Evolutionary conservation across 1,140 invertebrate species (phyloP), one percentile per base, ranked within the genome.

Genomic region (Lordiphosa collinella): DNA sequence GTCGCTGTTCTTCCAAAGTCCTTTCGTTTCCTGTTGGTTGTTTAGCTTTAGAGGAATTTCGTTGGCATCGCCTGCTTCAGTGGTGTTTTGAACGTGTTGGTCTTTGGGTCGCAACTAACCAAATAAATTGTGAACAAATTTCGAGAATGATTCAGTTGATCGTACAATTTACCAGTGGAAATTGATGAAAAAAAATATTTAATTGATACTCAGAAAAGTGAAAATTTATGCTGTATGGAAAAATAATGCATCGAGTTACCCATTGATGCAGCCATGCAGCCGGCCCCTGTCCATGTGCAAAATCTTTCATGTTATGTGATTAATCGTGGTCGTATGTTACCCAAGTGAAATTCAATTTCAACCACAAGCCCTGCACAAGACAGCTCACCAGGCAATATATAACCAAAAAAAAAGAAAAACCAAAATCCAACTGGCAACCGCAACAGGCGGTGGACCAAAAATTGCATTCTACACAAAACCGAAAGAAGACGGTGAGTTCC

Each of bases 321-420:
- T 80, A 80, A 72, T 82, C 58, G 76, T 76, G 76, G 56, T 76
- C 63, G 67, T 80, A 74, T 80, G 70, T 79, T 74, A 65, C 57
- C 60, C 51, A 71, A 80, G 72, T 76, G 76, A 76, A 76, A 76
- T 72, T 80, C 71, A 76, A 82, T 82, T 80, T 71, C 40, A 54
- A 71, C 57, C 76, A 52, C 71, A 76, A 69, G 69, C 48, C 55
- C 69, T 73, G 58, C 55, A 48, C 41, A 63, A 62, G 57, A 47
- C 40, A 67, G 37, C 59, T 34, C 13, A 32, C 13, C 34, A 31
- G 60, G 36, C 63, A 29, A 58, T 54, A 48, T 55, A 56, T 54
- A 57, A 59, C 49, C 38, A 8, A 54, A 65, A 44, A 57, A 55
- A 61, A 66, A 69, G 60, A 64, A 64, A 60, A 73, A 51, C 55